Base-by-base conservation (phyloP, 1,140 invertebrate species). In the Tribolium madens region DNA sequence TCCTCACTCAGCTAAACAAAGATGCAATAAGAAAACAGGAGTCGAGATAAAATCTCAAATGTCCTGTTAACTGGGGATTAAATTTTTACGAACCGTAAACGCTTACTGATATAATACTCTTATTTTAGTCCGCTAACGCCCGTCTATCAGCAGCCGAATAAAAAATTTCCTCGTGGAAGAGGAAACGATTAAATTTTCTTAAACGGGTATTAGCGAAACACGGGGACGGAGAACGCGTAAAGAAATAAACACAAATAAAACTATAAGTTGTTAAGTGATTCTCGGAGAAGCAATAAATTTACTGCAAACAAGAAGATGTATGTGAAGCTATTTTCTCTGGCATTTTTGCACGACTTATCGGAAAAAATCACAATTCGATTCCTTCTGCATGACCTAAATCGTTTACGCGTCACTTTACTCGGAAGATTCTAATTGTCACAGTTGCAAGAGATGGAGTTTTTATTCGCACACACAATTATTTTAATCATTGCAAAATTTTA, bases 221-320 rank as follows among this genome's bases (percentile, higher is more conserved):
- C 13, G 48, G 13, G 57, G 13, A 64, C 53, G 26, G 6, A 60
- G 50, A 14, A 52, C 52, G 52, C 52, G 14, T 18, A 57, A 64
- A 64, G 57, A 2, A 64, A 64, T 26, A 12, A 64, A 64, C 57
- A 64, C 57, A 64, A 64, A 64, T 64, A 64, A 64, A 64, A 64
- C 21, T 12, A 64, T 64, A 42, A 31, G 57, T 14, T 64, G 52
- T 64, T 64, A 64, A 64, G 57, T 64, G 57, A 33, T 64, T 64
- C 57, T 64, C 57, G 10, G 57, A 64, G 57, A 64, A 64, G 57
- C 26, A 64, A 64, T 64, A 64, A 64, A 64, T 64, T 64, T 64
- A 36, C 57, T 36, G 57, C 57, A 64, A 64, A 64, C 57, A 64
- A 64, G 57, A 64, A 64, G 57, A 64, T 64, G 57, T 64, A 64